Conservation (phyloP, 1,140 invertebrate genomes). For the Polypedilum pembai region DNA sequence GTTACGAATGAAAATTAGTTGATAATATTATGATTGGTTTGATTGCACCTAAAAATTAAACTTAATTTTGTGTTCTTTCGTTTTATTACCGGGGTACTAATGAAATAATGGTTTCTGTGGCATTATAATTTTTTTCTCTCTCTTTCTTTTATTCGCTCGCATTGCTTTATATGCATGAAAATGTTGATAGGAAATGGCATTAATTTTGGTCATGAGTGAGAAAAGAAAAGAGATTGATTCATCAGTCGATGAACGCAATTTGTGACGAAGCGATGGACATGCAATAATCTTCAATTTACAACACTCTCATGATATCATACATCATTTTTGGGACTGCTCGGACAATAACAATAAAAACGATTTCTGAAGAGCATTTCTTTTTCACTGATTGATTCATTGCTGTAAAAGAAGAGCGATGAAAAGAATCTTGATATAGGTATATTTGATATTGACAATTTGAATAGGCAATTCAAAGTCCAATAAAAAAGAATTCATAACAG, state of each 20-base stretch:
- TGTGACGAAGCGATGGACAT: background rate
- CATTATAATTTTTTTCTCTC: background rate
- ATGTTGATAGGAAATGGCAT: conserved; percentile 11
- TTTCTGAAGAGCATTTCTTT: background rate
- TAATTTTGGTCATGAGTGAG: background rate
- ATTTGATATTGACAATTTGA: conserved; percentile 16
- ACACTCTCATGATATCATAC: background rate
- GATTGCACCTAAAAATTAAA: too few relatives aligned
- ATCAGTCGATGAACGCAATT: background rate
- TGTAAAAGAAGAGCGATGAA: background rate
- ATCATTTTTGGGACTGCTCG: background rate
- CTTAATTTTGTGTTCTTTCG: too few relatives aligned
- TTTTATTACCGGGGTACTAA: background rate
- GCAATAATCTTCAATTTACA: background rate
- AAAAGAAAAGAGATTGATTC: background rate
- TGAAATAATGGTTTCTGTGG: background rate
- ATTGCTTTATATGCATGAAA: background rate
- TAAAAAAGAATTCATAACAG: conserved; percentile 9
- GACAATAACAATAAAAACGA: background rate
- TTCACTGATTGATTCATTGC: background rate
- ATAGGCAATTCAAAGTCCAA: background rate
- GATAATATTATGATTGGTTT: too few relatives aligned
- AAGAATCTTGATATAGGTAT: background rate
- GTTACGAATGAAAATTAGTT: too few relatives aligned
- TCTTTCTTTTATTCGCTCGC: background rate